Evolutionary conservation across 2,797 vertebrate species (phyloP).

Genomic region (Danionella dracula): DNA sequence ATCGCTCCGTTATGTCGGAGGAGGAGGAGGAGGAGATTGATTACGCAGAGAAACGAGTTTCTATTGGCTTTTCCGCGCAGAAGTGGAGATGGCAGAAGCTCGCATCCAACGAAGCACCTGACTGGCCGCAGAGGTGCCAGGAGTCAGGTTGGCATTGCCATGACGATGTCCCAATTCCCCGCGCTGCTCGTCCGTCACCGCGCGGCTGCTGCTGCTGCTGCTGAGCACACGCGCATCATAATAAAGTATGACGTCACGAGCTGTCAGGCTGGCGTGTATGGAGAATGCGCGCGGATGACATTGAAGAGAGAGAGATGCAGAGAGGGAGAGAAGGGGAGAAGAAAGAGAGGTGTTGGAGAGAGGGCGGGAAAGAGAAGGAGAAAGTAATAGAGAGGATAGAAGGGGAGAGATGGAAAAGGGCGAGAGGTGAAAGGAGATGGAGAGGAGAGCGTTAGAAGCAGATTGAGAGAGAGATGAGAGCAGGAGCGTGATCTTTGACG

Average conservation of each 20-base stretch:
- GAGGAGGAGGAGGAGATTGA: background rate
- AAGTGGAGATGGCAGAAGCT: slow-evolving; percentile 56
- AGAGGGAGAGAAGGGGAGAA: no score
- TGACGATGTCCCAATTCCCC: slow-evolving; percentile 27
- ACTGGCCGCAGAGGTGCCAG: slow-evolving; percentile 13
- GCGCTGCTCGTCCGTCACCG: slow-evolving; percentile 40
- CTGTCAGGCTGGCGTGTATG: slow-evolving; percentile 5
- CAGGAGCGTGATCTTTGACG: no score
- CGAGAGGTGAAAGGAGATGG: no score
- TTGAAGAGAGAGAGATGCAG: slow-evolving; percentile 11
- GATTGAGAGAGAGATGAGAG: no score
- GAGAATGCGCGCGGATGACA: slow-evolving; percentile 9
- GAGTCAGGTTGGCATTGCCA: slow-evolving; percentile 23
- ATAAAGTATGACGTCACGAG: background rate
- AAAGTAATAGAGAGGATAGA: no score
- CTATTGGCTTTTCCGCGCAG: slow-evolving; percentile 21
- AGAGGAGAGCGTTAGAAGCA: no score
- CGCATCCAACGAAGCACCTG: slow-evolving; percentile 22
- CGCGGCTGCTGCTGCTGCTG: no score
- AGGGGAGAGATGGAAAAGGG: no score
- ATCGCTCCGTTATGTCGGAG: slow-evolving; percentile 26
- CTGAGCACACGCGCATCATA: slow-evolving; percentile 32
- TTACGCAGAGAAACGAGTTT: slow-evolving; percentile 25
- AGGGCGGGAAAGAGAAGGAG: no score
- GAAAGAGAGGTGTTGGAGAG: no score